phyloP scores from a whole-genome alignment of 2,797 vertebrate species.

The Cryptoprocta ferox region DNA sequence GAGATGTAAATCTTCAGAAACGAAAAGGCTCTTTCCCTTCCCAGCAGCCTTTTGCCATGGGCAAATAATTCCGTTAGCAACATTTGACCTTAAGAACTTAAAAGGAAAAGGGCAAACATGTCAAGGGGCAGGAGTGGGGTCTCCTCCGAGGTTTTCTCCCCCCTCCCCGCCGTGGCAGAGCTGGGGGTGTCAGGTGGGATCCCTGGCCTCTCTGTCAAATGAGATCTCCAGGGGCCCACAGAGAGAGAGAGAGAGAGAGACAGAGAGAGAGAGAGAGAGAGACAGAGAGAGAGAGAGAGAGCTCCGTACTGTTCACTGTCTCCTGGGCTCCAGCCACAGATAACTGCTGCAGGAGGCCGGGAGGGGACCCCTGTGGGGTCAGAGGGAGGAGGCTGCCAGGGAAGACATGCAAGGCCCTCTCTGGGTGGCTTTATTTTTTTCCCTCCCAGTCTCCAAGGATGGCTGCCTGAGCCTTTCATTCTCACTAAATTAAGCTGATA shows the following conservation, averaged over 20 bases:
- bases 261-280: too few species aligned
- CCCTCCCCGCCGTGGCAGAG: not conserved
- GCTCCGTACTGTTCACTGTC: not conserved
- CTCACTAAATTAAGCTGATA: slow-evolving; percentile 60
- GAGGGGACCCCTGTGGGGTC: not conserved
- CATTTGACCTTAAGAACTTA: slow-evolving; percentile 21
- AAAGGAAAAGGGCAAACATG: not conserved
- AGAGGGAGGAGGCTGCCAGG: not conserved
- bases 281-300: too few species aligned
- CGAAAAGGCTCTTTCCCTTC: not conserved
- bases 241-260: not conserved
- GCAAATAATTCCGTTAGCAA: not conserved
- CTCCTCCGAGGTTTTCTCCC: not conserved
- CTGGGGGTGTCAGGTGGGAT: not conserved
- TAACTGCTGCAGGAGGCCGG: rapidly evolving
- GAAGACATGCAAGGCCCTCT: not conserved
- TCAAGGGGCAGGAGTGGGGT: not conserved
- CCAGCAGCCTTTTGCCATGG: not conserved
- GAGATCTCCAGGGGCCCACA: not conserved
- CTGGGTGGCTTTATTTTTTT: not conserved
- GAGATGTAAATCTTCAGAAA: not conserved
- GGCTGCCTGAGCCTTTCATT: slow-evolving; percentile 1
- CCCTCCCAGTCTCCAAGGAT: not conserved
- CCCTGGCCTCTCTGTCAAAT: not conserved
- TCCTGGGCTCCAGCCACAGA: not conserved